Evolutionary conservation across 2,797 vertebrate species (phyloP).

Genomic region (Monodelphis domestica): DNA sequence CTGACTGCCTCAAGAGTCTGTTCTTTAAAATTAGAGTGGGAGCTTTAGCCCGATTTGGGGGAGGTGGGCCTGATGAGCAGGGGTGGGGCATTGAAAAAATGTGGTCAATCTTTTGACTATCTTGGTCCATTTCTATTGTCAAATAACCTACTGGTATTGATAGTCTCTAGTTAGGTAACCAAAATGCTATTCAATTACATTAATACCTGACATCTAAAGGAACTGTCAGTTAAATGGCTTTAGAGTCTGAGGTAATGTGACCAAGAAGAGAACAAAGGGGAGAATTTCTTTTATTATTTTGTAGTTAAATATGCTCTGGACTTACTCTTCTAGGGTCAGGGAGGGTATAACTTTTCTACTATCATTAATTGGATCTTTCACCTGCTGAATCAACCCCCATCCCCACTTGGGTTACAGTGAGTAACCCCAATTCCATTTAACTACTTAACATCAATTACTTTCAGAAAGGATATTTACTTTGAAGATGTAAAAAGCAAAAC

Average conservation of each 20-base stretch:
- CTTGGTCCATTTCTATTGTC: not conserved
- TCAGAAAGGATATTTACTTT: not conserved
- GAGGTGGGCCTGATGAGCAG: not conserved
- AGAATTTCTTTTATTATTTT: not conserved
- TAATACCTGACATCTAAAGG: not conserved
- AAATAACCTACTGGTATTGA: not conserved
- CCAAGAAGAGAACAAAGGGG: not conserved
- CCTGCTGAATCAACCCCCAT: not conserved
- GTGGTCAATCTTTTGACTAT: not conserved
- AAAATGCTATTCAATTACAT: not conserved
- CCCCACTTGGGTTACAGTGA: not conserved
- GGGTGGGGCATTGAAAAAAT: not conserved
- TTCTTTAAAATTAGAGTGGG: constrained; percentile 23
- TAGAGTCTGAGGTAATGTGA: not conserved
- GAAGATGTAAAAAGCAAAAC: not conserved
- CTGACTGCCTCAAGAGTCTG: not conserved
- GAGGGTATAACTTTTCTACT: not conserved
- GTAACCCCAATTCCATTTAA: not conserved
- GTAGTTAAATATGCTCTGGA: not conserved
- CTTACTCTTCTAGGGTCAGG: not conserved
- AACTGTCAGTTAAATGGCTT: not conserved
- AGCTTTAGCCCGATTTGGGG: not conserved
- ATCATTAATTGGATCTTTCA: not conserved
- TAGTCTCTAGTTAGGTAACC: not conserved
- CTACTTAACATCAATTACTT: not conserved